phyloP scores from a whole-genome alignment of 2,797 vertebrate genomes.

The Xenopus petersii region DNA sequence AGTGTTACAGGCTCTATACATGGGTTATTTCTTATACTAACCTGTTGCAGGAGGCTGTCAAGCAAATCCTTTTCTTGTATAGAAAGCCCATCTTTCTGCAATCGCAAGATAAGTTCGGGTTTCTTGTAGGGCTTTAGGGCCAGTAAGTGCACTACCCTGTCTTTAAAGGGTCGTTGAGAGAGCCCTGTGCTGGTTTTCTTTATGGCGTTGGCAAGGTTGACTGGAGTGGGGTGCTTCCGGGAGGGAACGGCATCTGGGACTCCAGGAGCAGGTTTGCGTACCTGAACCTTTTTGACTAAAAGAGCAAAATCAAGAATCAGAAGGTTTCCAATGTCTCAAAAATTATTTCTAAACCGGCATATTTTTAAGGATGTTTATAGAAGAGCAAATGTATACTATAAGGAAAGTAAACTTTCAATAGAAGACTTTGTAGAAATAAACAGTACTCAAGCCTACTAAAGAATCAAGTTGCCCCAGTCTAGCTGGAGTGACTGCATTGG shows the following conservation, averaged over 20 bases:
- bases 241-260: slow-evolving; percentile 81
- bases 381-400: no score
- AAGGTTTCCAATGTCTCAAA: no score
- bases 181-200: slow-evolving; percentile 66
- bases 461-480: no score
- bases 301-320: neutral
- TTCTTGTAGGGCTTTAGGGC: slow-evolving; percentile 96
- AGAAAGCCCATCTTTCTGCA: slow-evolving; percentile 89
- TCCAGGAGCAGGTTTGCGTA: slow-evolving; percentile 84
- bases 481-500: no score
- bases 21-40: slow-evolving; percentile 52
- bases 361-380: no score
- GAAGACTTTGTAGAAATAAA: no score
- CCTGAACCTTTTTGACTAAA: slow-evolving; percentile 89
- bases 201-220: slow-evolving; percentile 84
- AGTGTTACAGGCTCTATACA: no score
- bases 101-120: slow-evolving; percentile 87
- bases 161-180: slow-evolving; percentile 77
- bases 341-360: no score
- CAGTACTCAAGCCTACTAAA: no score
- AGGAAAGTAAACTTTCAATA: no score
- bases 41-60: slow-evolving; percentile 92
- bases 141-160: slow-evolving; percentile 89
- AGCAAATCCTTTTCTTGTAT: slow-evolving; percentile 85
- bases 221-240: slow-evolving; percentile 83